Evolutionary conservation across 2,113 vertebrate species (phyloP).

Genomic region (Labrus mixtus): DNA sequence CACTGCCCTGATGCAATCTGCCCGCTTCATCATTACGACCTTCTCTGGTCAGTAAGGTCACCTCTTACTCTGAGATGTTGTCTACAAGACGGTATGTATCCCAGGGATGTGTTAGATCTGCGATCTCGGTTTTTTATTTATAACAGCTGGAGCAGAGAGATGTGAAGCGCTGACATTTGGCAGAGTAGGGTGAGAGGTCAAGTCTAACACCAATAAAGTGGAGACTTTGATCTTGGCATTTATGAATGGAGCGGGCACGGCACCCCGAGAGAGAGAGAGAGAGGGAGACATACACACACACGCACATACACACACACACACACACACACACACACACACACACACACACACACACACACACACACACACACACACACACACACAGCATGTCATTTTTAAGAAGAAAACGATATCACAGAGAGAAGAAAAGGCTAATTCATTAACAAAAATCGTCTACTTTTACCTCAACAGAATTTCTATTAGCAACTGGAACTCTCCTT

Average conservation of each 20-base stretch:
- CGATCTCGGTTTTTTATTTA: slow-evolving; percentile 90
- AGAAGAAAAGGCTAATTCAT: too few relatives aligned
- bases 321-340: too few relatives aligned
- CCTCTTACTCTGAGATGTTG: slow-evolving; percentile 63
- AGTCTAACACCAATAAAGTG: slow-evolving; percentile 92
- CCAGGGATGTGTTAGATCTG: slow-evolving; percentile 75
- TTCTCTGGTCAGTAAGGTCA: slow-evolving; percentile 55
- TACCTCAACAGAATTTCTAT: too few relatives aligned
- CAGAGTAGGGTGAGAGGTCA: slow-evolving; percentile 88
- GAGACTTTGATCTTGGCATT: slow-evolving; percentile 94
- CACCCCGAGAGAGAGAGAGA: slow-evolving; percentile 62
- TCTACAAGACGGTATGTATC: slow-evolving; percentile 76
- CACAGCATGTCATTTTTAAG: too few relatives aligned
- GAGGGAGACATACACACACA: not conserved
- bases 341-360: too few relatives aligned
- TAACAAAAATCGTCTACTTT: too few relatives aligned
- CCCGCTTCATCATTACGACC: slow-evolving; percentile 37
- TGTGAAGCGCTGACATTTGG: slow-evolving; percentile 84
- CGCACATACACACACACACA: not conserved
- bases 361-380: too few relatives aligned
- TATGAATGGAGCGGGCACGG: slow-evolving; percentile 92
- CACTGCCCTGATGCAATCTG: slow-evolving; percentile 2
- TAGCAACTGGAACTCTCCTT: too few relatives aligned
- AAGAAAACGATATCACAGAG: too few relatives aligned
- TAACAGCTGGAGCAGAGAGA: slow-evolving; percentile 92